Conservation (phyloP, 2,888 invertebrate genomes). For the Ochlodes sylvanus region DNA sequence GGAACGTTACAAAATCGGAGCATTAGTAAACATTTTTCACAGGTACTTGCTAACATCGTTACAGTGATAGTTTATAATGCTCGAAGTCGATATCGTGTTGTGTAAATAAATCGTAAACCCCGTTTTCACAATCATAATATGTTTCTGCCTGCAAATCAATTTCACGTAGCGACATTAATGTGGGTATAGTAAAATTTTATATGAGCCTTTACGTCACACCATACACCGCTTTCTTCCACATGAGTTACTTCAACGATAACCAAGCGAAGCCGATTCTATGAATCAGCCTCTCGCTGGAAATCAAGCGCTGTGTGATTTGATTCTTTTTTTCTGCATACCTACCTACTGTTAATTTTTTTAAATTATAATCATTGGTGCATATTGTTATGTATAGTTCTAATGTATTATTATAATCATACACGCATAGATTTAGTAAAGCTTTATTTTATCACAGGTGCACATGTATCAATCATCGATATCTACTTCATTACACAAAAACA, state of each 20-base stretch:
- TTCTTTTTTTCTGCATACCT: too few species aligned
- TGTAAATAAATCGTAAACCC: conserved; percentile 85
- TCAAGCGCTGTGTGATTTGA: conserved; percentile 10
- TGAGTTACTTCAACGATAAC: conserved; percentile 69
- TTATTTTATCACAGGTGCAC: too few species aligned
- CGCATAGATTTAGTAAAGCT: too few species aligned
- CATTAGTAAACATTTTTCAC: conserved; percentile 46
- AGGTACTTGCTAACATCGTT: conserved; percentile 53
- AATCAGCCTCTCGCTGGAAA: conserved; percentile 21
- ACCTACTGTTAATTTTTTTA: too few species aligned
- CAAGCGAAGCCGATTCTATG: conserved; percentile 47
- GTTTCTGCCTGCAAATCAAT: conserved; percentile 85
- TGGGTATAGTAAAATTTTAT: conserved; percentile 83
- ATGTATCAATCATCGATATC: too few species aligned
- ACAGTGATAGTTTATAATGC: conserved; percentile 76
- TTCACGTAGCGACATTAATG: conserved; percentile 85
- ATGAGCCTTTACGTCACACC: conserved; percentile 79
- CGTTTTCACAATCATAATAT: conserved; percentile 85
- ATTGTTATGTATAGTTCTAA: too few species aligned
- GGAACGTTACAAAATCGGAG: conserved; percentile 13
- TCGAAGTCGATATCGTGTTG: conserved; percentile 75
- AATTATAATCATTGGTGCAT: too few species aligned
- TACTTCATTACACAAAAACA: too few species aligned
- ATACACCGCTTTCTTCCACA: conserved; percentile 70
- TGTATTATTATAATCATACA: too few species aligned